These are phyloP conservation scores for western clawed frog (Xenopus tropicalis) DNA, from an alignment of 2,113 vertebrate species.

Conservation along the genomic window DNA sequence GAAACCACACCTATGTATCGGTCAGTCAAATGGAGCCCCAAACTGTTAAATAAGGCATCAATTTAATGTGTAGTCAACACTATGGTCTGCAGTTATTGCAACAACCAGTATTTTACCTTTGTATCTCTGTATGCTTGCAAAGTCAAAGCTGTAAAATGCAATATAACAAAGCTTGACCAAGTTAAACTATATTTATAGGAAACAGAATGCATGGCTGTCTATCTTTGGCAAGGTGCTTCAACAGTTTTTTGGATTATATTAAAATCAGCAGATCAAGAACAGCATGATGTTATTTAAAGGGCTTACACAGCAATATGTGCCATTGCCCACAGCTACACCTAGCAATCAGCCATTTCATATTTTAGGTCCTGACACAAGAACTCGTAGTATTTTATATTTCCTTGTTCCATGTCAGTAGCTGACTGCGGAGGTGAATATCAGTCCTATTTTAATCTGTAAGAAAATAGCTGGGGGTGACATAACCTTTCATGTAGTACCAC, in stretches of 20 bases:
- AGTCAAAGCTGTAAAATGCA: no score
- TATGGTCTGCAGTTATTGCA: no score
- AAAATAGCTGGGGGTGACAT: conserved; percentile 97
- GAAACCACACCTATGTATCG: no score
- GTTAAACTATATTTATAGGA: not conserved
- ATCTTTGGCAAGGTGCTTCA: conserved; percentile 35
- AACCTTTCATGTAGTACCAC: conserved; percentile 92
- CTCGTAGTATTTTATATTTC: conserved; percentile 68
- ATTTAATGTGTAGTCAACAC: no score
- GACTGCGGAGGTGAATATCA: conserved; percentile 70
- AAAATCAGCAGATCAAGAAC: conserved; percentile 58
- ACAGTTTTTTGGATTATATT: conserved; percentile 53
- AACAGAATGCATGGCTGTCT: not conserved
- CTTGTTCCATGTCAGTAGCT: conserved; percentile 81
- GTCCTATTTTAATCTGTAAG: conserved; percentile 83
- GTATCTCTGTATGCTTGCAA: no score
- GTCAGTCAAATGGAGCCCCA: no score
- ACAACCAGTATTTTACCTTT: no score
- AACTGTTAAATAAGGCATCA: no score
- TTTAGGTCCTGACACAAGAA: conserved; percentile 72
- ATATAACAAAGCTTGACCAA: not conserved
- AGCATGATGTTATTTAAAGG: conserved; percentile 61
- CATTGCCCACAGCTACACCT: conserved; percentile 70
- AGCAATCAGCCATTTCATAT: conserved; percentile 71
- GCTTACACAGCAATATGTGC: conserved; percentile 48